These are phyloP conservation scores for Heterotis niloticus DNA, from an alignment of 2,113 vertebrate genomes.

Conservation along the genomic window DNA sequence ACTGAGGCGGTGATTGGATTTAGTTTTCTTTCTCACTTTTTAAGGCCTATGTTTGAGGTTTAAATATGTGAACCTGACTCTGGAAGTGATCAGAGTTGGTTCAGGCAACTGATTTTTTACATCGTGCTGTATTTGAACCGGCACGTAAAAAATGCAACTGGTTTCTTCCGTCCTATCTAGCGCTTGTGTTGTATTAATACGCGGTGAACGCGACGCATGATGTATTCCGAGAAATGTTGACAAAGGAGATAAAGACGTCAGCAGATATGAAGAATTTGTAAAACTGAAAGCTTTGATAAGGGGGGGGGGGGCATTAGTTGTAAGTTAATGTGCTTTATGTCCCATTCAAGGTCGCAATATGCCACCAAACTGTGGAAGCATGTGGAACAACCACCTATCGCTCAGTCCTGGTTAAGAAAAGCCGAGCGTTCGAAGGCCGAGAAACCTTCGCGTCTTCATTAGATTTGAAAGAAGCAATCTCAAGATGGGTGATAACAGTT, in stretches of 20 bases:
- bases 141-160: too few relatives aligned
- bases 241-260: background rate
- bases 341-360: background rate
- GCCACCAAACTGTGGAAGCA: background rate
- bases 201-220: background rate
- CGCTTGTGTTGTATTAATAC: background rate
- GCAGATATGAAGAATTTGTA: background rate
- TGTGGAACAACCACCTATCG: background rate
- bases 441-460: too few relatives aligned
- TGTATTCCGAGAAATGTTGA: background rate
- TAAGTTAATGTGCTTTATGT: background rate
- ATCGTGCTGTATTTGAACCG: background rate
- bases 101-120: background rate
- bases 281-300: background rate
- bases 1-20: background rate
- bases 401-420: background rate
- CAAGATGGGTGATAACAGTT: background rate
- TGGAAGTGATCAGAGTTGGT: too few relatives aligned
- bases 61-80: too few relatives aligned
- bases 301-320: background rate
- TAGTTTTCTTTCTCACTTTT: slow-evolving; percentile 3
- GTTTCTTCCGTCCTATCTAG: too few relatives aligned
- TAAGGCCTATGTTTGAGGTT: background rate
- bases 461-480: background rate
- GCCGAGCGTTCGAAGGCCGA: background rate